Conservation (phyloP, 2,113 vertebrate species). For the Todiramphus saurophagus region DNA sequence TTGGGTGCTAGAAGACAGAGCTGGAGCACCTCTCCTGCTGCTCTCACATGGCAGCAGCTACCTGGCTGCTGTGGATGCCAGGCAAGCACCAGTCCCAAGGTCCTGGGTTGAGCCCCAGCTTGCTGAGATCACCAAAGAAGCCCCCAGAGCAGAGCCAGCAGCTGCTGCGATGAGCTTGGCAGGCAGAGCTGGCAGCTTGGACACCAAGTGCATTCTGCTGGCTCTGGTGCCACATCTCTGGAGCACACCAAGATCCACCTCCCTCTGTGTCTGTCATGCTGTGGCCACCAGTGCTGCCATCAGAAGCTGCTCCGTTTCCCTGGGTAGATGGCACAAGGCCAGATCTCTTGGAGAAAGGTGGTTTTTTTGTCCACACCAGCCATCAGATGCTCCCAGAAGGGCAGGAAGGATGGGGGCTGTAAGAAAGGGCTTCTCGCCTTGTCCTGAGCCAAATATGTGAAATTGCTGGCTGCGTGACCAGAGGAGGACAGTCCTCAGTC, state of each 20-base stretch:
- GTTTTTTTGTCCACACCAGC: not conserved
- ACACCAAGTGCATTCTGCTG: not conserved
- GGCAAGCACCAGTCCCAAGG: not conserved
- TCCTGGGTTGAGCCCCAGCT: not conserved
- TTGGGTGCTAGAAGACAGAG: not conserved
- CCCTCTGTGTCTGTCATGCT: not conserved
- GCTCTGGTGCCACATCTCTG: not conserved
- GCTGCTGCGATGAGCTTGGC: not conserved
- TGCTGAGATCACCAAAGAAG: too few species aligned
- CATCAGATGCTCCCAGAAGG: fast-evolving
- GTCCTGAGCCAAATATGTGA: not conserved
- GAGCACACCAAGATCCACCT: not conserved
- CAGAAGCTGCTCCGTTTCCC: not conserved
- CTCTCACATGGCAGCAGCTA: not conserved
- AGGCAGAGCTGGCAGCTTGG: not conserved
- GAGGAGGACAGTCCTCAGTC: not conserved
- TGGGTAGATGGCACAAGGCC: not conserved
- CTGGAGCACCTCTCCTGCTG: fast-evolving
- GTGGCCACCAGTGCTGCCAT: not conserved
- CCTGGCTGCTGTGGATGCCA: fast-evolving
- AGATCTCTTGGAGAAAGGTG: not conserved
- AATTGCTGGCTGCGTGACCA: not conserved
- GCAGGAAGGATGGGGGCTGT: not conserved
- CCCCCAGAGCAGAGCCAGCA: not conserved
- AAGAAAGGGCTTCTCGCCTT: not conserved